Evolutionary conservation across 1,140 invertebrate genomes (phyloP).

Genomic region (Geopemphigus sp.): DNA sequence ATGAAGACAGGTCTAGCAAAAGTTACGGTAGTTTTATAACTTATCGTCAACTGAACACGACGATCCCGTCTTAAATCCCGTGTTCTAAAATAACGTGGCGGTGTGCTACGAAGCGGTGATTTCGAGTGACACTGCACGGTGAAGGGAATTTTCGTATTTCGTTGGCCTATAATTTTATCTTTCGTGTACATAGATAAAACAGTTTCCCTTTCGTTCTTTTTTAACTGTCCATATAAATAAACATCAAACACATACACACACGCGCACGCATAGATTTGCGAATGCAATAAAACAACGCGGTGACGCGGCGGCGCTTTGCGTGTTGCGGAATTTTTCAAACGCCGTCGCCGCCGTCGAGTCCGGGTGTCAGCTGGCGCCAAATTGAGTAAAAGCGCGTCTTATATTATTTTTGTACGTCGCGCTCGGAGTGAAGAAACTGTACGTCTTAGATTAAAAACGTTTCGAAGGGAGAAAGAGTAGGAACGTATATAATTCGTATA

Average conservation of each 20-base stretch:
- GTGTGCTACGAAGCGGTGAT: fast-evolving
- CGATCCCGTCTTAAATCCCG: too few species aligned
- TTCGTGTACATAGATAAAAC: background rate
- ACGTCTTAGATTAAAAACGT: conserved; percentile 27
- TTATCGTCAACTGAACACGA: too few species aligned
- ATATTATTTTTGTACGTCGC: conserved; percentile 17
- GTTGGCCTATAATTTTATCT: background rate
- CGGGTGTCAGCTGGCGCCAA: conserved; percentile 34
- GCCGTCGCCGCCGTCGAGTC: background rate
- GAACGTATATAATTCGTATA: too few species aligned
- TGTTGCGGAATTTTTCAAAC: conserved; percentile 22
- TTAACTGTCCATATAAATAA: background rate
- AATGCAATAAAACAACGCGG: conserved; percentile 17
- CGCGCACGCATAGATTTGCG: background rate
- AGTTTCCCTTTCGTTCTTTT: background rate
- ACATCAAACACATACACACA: background rate
- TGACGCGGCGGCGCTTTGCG: background rate
- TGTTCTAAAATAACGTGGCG: background rate
- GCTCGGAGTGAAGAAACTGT: background rate
- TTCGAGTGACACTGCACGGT: too few species aligned
- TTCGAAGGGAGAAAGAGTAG: background rate
- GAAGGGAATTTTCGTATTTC: background rate
- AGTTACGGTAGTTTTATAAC: too few species aligned
- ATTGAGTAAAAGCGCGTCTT: conserved; percentile 28
- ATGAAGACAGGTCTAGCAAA: too few species aligned